These are phyloP conservation scores for Mormyrus proboscirostris DNA, from an alignment of 2,797 vertebrate genomes.

Conservation along the genomic window DNA sequence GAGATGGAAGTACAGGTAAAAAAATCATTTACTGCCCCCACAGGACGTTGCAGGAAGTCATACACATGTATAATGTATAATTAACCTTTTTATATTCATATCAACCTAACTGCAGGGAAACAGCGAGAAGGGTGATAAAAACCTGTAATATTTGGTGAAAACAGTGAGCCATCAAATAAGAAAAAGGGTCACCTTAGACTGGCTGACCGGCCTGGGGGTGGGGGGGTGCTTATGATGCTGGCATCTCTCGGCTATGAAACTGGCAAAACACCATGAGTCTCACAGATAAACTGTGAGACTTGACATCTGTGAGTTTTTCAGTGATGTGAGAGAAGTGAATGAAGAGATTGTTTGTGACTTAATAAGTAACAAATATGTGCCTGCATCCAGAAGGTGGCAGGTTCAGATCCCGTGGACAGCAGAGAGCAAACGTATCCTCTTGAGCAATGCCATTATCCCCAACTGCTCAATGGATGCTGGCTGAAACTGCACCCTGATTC, in stretches of 20 bases:
- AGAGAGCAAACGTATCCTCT: background rate
- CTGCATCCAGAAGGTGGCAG: background rate
- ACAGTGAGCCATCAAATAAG: background rate
- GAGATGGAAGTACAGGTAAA: background rate
- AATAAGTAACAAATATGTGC: background rate
- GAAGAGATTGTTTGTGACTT: background rate
- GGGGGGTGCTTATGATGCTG: slow-evolving; percentile 38
- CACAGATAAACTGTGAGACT: background rate
- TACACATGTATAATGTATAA: background rate
- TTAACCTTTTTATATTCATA: background rate
- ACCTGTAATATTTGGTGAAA: slow-evolving; percentile 25
- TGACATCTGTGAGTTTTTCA: background rate
- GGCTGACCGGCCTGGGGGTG: background rate
- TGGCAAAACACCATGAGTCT: background rate
- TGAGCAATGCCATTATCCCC: background rate
- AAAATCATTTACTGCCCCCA: background rate
- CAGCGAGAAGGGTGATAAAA: slow-evolving; percentile 29
- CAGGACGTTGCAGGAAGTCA: background rate
- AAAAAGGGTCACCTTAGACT: background rate
- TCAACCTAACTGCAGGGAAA: background rate
- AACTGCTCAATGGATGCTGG: background rate
- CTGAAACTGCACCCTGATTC: background rate
- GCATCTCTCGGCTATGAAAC: slow-evolving; percentile 22
- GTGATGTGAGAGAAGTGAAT: background rate
- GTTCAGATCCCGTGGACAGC: background rate